A percentile compares a stretch with the other conserved stretches of the same genome.
These are phyloP conservation scores for Anguilla marmorata DNA, from an alignment of 2,797 vertebrate genomes.

Conservation along the genomic window DNA sequence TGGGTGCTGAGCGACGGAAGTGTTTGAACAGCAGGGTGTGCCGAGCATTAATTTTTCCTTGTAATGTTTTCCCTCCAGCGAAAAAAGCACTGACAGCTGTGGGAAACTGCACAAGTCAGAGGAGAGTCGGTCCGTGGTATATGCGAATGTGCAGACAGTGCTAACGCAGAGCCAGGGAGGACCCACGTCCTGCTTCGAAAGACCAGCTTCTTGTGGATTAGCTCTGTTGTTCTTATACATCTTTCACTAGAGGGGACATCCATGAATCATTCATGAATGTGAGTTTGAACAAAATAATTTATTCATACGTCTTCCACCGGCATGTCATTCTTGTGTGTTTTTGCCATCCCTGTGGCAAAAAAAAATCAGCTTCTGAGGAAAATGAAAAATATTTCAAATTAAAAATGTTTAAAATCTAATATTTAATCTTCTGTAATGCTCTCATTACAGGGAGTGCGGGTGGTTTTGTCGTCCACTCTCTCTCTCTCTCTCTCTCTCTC, in stretches of 20 bases:
- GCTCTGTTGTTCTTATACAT: background rate
- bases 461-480: background rate
- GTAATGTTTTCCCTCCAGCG: slow-evolving; percentile 29
- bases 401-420: background rate
- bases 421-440: background rate
- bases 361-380: background rate
- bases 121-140: background rate
- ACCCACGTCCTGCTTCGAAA: background rate
- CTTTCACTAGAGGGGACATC: background rate
- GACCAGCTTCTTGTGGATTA: background rate
- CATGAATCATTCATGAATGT: background rate
- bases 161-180: background rate
- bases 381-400: background rate
- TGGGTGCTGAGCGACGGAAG: slow-evolving; percentile 16
- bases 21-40: background rate
- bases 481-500: background rate
- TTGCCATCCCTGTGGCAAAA: background rate
- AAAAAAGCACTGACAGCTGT: background rate
- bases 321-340: background rate
- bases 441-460: background rate
- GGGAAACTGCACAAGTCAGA: background rate
- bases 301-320: background rate
- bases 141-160: background rate
- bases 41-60: slow-evolving; percentile 28
- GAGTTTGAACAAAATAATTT: background rate